phyloP scores from a whole-genome alignment of 2,113 vertebrate genomes.

The Paramisgurnus dabryanus region DNA sequence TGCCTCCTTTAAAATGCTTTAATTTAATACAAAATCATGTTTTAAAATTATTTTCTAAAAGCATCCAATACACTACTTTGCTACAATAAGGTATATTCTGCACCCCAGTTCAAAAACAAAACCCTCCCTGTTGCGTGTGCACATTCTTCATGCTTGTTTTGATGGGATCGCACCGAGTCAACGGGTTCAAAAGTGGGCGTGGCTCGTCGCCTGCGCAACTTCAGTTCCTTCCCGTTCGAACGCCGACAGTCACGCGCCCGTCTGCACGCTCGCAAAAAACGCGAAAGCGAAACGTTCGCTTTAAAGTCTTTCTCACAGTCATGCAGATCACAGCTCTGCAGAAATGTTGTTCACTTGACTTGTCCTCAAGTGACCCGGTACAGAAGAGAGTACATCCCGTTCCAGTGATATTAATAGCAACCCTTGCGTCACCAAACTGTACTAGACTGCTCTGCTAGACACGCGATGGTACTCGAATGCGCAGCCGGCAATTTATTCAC shows the following conservation, averaged over 20 bases:
- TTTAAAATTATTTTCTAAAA: too few species aligned
- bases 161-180: slow-evolving; percentile 67
- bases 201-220: slow-evolving; percentile 56
- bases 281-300: neutral
- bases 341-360: slow-evolving; percentile 47
- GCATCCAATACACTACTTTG: neutral
- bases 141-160: slow-evolving; percentile 57
- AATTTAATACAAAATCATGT: too few species aligned
- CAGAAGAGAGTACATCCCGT: slow-evolving; percentile 74
- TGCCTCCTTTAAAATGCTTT: too few species aligned
- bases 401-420: slow-evolving; percentile 80
- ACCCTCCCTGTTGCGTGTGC: slow-evolving; percentile 8
- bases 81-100: slow-evolving; percentile 1
- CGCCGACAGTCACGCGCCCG: neutral
- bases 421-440: slow-evolving; percentile 76
- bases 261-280: neutral
- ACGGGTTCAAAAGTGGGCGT: slow-evolving; percentile 73
- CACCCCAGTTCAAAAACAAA: slow-evolving; percentile 35
- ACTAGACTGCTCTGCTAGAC: slow-evolving; percentile 67
- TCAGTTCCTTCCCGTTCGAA: neutral
- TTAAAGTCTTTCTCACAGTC: neutral
- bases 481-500: slow-evolving; percentile 61
- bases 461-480: slow-evolving; percentile 67
- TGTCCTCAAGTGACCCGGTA: slow-evolving; percentile 74
- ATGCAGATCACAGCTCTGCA: slow-evolving; percentile 9